Evolutionary conservation across 2,888 invertebrate genomes (phyloP).

Genomic region (Drosophila mulleri): DNA sequence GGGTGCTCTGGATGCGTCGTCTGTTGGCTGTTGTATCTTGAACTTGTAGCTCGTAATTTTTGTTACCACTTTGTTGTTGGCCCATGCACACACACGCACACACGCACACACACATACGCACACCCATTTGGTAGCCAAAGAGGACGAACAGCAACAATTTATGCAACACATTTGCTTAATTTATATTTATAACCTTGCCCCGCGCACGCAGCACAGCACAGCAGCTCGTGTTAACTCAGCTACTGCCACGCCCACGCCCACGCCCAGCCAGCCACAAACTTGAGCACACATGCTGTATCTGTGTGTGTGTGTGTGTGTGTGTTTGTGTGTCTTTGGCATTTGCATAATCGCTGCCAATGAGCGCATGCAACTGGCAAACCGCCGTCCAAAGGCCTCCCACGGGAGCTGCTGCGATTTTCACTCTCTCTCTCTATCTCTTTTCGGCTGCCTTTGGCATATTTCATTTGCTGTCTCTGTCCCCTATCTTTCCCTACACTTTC

Average conservation of each 20-base stretch:
- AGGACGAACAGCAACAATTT: conserved; percentile 68
- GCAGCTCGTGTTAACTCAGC: conserved; percentile 47
- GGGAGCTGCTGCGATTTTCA: conserved; percentile 34
- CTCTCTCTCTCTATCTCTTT: not conserved
- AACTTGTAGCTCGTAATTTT: conserved; percentile 71
- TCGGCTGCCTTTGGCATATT: not conserved
- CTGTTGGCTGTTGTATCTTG: conserved; percentile 36
- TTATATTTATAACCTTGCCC: conserved; percentile 78
- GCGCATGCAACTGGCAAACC: conserved; percentile 49
- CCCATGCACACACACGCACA: conserved; percentile 24
- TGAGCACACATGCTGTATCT: conserved; percentile 12
- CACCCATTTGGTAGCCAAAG: not conserved
- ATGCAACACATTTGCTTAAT: conserved; percentile 79
- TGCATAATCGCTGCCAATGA: conserved; percentile 72
- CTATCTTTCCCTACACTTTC: too few relatives aligned
- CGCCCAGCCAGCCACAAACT: not conserved
- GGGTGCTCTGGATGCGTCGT: conserved; percentile 18
- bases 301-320: conserved; percentile 14
- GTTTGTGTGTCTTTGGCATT: conserved; percentile 53
- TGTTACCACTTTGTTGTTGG: conserved; percentile 62
- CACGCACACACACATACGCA: conserved; percentile 10
- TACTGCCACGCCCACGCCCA: not conserved
- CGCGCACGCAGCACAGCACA: conserved; percentile 27
- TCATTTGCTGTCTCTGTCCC: not conserved
- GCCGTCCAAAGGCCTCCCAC: conserved; percentile 1